Evolutionary conservation across 2,797 vertebrate genomes (phyloP).

Genomic region (Heterohyrax brucei): DNA sequence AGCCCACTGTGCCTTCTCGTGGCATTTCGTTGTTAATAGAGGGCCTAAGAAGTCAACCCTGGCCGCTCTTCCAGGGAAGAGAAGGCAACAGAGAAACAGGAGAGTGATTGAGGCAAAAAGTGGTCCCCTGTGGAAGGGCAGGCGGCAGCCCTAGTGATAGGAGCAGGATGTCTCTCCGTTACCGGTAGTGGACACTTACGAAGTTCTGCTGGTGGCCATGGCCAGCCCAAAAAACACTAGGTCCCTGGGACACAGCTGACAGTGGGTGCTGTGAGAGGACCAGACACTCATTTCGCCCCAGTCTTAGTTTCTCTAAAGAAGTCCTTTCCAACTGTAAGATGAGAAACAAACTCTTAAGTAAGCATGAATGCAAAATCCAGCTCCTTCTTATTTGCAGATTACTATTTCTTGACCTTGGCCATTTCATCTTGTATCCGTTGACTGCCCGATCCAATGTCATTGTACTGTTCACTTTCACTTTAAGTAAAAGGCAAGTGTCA

Average conservation of each 20-base stretch:
- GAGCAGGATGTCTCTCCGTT: slow-evolving; percentile 76
- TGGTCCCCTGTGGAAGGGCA: neutral
- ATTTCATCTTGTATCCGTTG: slow-evolving; percentile 15
- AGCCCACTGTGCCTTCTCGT: slow-evolving; percentile 6
- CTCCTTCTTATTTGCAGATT: slow-evolving; percentile 53
- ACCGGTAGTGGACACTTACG: slow-evolving; percentile 82
- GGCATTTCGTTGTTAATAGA: slow-evolving; percentile 1
- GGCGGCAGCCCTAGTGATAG: neutral
- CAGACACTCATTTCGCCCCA: slow-evolving; percentile 75
- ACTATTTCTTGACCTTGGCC: neutral
- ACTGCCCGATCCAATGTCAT: neutral
- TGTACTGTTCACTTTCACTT: neutral
- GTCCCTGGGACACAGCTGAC: slow-evolving; percentile 74
- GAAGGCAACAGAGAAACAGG: neutral
- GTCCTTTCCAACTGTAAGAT: slow-evolving; percentile 61
- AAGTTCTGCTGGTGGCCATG: slow-evolving; percentile 83
- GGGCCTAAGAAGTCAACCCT: slow-evolving; percentile 38
- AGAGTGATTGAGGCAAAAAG: neutral
- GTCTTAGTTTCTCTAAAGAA: slow-evolving; percentile 65
- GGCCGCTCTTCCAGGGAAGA: neutral
- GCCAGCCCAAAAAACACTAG: slow-evolving; percentile 77
- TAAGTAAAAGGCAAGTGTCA: slow-evolving; percentile 37
- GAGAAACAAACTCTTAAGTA: slow-evolving; percentile 40
- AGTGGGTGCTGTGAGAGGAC: slow-evolving; percentile 69
- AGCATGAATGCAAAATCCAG: slow-evolving; percentile 57